Evolutionary conservation across 1,140 invertebrate species (phyloP).

Genomic region (Trichomalopsis sarcophagae): DNA sequence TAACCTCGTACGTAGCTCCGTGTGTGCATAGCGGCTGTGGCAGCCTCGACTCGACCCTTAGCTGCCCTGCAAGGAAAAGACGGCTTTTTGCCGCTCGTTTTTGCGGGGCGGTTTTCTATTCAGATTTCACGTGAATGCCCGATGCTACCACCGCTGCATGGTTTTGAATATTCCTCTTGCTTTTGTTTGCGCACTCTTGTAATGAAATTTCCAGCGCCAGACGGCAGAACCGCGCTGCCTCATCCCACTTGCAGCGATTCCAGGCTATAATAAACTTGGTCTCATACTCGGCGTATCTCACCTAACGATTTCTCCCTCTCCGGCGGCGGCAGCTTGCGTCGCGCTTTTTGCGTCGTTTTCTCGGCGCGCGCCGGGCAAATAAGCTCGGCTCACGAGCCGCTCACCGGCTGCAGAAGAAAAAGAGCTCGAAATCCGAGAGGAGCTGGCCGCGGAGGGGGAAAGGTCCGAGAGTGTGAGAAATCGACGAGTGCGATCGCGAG

Average conservation of each 20-base stretch:
- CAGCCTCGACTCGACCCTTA: slow-evolving; percentile 22
- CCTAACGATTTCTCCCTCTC: slow-evolving; percentile 35
- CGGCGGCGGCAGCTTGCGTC: slow-evolving; percentile 1
- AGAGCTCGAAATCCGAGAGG: slow-evolving; percentile 48
- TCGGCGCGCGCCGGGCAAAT: slow-evolving; percentile 7
- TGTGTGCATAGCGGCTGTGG: not conserved
- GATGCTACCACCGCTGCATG: not conserved
- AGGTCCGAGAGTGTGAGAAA: slow-evolving; percentile 70
- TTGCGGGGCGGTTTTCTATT: slow-evolving; percentile 54
- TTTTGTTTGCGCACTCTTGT: not conserved
- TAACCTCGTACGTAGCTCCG: not conserved
- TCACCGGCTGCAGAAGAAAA: slow-evolving; percentile 27
- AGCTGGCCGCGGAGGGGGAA: slow-evolving; percentile 12
- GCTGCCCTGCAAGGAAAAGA: not conserved
- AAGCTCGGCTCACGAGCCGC: not conserved
- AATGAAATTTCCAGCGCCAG: no score
- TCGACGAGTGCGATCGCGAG: slow-evolving; percentile 72
- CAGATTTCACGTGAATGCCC: slow-evolving; percentile 32
- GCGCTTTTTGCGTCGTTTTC: slow-evolving; percentile 36
- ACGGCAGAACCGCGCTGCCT: no score
- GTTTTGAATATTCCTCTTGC: not conserved
- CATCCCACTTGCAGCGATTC: not conserved
- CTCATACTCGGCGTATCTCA: slow-evolving; percentile 7
- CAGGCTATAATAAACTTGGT: slow-evolving; percentile 39
- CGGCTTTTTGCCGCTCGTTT: not conserved